phyloP scores from a whole-genome alignment of 2,797 vertebrate species.

The Gorsachius magnificus region DNA sequence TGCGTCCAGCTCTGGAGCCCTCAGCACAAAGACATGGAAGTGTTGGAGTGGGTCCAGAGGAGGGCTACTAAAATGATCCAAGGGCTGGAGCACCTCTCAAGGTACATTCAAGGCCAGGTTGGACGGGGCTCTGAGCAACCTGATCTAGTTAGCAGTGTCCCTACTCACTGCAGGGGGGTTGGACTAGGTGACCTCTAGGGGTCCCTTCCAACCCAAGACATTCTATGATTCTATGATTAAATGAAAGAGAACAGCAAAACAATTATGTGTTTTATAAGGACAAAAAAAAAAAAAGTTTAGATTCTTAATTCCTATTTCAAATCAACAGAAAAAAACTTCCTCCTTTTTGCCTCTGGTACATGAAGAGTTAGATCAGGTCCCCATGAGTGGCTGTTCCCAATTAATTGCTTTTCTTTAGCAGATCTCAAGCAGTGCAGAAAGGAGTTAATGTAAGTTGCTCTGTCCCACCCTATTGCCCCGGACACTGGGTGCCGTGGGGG shows the following conservation, averaged over 20 bases:
- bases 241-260: not conserved
- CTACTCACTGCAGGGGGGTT: not conserved
- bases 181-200: not conserved
- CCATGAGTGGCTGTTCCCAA: not conserved
- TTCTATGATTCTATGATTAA: not conserved
- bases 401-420: not conserved
- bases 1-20: too few species aligned
- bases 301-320: not conserved
- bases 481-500: accelerated
- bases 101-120: not conserved
- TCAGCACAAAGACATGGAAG: too few species aligned
- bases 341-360: not conserved
- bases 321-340: not conserved
- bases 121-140: not conserved
- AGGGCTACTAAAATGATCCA: too few species aligned
- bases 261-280: not conserved
- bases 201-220: not conserved
- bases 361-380: not conserved
- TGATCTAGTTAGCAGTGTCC: not conserved
- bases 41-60: too few species aligned
- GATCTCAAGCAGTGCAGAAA: not conserved
- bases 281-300: not conserved
- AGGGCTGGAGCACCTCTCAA: too few species aligned
- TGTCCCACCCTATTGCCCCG: accelerated
- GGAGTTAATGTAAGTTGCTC: not conserved